Conservation (phyloP, 1,140 invertebrate genomes). For the Ceratina australensis region DNA sequence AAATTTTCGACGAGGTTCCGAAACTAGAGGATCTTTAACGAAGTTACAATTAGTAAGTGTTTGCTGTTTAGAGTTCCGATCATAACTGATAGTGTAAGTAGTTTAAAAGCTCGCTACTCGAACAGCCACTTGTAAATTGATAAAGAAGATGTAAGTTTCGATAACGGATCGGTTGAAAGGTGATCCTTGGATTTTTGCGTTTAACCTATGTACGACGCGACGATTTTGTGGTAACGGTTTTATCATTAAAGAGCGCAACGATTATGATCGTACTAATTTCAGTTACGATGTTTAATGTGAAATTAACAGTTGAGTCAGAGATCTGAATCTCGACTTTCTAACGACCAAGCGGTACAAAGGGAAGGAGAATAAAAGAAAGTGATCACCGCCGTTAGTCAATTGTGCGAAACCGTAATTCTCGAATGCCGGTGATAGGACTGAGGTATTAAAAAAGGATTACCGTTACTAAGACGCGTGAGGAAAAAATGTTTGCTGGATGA, state of each 20-base stretch:
- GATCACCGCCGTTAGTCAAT: not conserved
- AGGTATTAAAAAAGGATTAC: not conserved
- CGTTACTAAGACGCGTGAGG: not conserved
- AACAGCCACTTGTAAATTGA: constrained; percentile 1
- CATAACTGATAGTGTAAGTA: not conserved
- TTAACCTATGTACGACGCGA: not conserved
- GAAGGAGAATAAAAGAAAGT: not conserved
- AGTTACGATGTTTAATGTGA: not conserved
- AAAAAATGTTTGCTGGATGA: not conserved
- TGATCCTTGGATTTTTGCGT: constrained; percentile 10
- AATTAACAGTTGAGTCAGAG: not conserved
- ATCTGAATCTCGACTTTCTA: not conserved
- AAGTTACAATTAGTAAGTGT: not conserved
- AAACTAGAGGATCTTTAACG: not conserved
- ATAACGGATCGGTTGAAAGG: not conserved
- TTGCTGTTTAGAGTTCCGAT: not conserved
- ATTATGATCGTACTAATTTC: not conserved
- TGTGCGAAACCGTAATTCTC: not conserved
- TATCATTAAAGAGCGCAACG: constrained; percentile 23
- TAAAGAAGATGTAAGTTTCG: constrained; percentile 12
- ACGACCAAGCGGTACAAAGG: not conserved
- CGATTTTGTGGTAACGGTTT: constrained; percentile 21
- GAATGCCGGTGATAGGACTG: not conserved
- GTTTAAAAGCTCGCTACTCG: not conserved
- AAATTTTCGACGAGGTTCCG: not conserved